phyloP scores from a whole-genome alignment of 2,113 vertebrate genomes.

The Vimba vimba region DNA sequence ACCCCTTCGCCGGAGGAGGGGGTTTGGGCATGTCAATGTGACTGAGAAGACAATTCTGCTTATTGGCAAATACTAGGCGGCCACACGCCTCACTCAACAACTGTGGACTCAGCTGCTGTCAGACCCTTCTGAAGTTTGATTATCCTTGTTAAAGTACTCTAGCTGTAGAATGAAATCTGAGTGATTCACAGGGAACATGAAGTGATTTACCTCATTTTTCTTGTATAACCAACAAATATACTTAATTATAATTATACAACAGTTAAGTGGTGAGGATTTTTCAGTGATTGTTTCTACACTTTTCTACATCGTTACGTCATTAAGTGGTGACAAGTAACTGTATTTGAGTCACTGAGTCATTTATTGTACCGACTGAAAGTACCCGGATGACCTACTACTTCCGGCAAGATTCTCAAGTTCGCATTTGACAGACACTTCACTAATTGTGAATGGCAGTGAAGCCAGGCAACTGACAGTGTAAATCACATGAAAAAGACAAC shows the following conservation, averaged over 20 bases:
- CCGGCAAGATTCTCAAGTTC: background rate
- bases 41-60: conserved; percentile 16
- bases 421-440: background rate
- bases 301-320: background rate
- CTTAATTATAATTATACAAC: background rate
- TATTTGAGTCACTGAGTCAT: no score
- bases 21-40: conserved; percentile 36
- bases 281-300: background rate
- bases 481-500: background rate
- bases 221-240: background rate
- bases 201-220: background rate
- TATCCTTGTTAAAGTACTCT: background rate
- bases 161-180: background rate
- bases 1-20: conserved; percentile 39
- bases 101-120: conserved; percentile 40
- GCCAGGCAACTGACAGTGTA: background rate
- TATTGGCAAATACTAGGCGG: conserved; percentile 14
- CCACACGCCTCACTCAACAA: conserved; percentile 32
- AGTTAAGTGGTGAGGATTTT: background rate
- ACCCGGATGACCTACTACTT: background rate
- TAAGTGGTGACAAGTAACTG: background rate
- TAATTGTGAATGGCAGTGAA: background rate
- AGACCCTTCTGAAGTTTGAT: conserved; percentile 12
- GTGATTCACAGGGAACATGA: background rate
- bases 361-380: no score